Evolutionary conservation across 1,140 invertebrate species (phyloP), one percentile per base, ranked within the genome.

Genomic region (Leptinotarsa undecemlineata): DNA sequence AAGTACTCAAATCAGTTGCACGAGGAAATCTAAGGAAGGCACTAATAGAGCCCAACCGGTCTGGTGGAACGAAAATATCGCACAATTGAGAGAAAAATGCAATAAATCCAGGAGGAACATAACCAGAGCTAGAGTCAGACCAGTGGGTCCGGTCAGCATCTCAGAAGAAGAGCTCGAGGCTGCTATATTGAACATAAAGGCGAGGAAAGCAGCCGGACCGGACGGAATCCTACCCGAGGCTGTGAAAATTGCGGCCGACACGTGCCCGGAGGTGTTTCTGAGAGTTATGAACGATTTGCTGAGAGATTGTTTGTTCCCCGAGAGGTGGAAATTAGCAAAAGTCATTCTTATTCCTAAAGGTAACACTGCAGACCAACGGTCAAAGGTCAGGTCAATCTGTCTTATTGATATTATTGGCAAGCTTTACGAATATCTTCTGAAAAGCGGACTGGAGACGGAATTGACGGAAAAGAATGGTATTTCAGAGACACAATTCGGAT

Each of bases 281-380:
- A 48, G 33, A 8, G 17, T 26, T 5, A n/a, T 48, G 26, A 26
- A 68, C 15, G 67, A 48, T 26, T 26, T 68, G 13, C 33, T 68
- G n/a, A 42, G 8, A 5, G 26, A 68, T 15, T 19, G 42, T 19
- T 6, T 21, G 21, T 75, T 82, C 15, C 84, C 84, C 4, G 33
- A 62, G 6, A 74, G 79, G 11, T 85, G 82, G 82, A 81, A 85
- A 73, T 51, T 77, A 21, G 81, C 83, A 3, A 66, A 73, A 74
- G 77, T 86, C 15, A 75, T 85, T 19, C 76, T 83, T 0, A 82
- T 87, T 33, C 81, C 73, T 1, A 86, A 87, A 79, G 87, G 87
- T 80, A 70, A 80, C 48, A 68, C 68, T 14, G 70, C 62, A 14
- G 26, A 57, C 1, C 74, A 79, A 1, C n/a, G 74, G 1, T 6